A percentile compares a stretch with the other conserved stretches of the same genome.
Conservation (phyloP, 1,140 invertebrate genomes). For the Hyphantria cunea region DNA sequence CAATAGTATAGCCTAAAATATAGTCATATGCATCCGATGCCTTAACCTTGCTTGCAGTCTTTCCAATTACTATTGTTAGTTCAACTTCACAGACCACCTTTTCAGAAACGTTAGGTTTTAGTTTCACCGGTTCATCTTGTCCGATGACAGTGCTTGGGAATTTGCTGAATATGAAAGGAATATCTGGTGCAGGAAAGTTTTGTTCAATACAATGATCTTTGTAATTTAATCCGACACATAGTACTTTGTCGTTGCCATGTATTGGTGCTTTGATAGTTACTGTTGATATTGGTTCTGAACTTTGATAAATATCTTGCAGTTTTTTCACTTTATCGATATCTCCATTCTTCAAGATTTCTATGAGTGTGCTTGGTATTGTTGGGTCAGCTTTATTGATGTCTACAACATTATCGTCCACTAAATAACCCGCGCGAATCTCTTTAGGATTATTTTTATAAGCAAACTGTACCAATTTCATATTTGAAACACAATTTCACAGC, state of each 20-base stretch:
- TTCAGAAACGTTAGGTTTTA: slow-evolving; percentile 41
- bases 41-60: slow-evolving; percentile 85
- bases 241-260: slow-evolving; percentile 82
- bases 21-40: slow-evolving; percentile 87
- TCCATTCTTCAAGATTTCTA: slow-evolving; percentile 35
- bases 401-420: slow-evolving; percentile 35
- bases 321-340: slow-evolving; percentile 26
- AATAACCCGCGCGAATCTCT: slow-evolving; percentile 30
- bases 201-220: slow-evolving; percentile 84
- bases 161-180: slow-evolving; percentile 85
- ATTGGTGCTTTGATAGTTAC: slow-evolving; percentile 78
- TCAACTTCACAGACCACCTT: slow-evolving; percentile 93
- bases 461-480: slow-evolving; percentile 50
- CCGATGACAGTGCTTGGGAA: slow-evolving; percentile 88
- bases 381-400: slow-evolving; percentile 44
- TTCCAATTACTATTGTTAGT: slow-evolving; percentile 91
- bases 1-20: slow-evolving; percentile 92
- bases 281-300: slow-evolving; percentile 39
- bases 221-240: slow-evolving; percentile 86
- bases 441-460: slow-evolving; percentile 32
- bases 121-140: slow-evolving; percentile 85
- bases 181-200: slow-evolving; percentile 81
- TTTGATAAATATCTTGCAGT: slow-evolving; percentile 4
- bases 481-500: background rate
- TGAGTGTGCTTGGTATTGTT: slow-evolving; percentile 34